Evolutionary conservation across 1,140 invertebrate species (phyloP).

Genomic region (Bombus affinis): DNA sequence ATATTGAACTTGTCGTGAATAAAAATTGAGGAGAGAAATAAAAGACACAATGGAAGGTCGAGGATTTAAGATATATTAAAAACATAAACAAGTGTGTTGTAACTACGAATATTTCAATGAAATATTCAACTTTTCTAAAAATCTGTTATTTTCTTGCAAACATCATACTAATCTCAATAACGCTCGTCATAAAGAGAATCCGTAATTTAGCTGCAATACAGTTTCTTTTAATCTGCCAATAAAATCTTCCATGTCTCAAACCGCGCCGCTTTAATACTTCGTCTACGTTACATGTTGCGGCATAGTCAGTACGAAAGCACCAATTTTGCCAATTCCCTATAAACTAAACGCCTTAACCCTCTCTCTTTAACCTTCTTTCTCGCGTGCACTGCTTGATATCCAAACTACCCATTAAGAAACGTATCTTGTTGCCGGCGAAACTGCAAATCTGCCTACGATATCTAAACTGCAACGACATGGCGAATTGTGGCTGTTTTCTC

Average conservation of each 20-base stretch:
- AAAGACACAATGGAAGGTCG: neutral
- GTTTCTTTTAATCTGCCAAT: neutral
- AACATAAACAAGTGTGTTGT: too few species aligned
- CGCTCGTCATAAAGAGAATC: too few species aligned
- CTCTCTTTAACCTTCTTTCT: too few species aligned
- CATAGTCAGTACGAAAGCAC: too few species aligned
- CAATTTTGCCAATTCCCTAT: neutral
- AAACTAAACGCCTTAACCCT: neutral
- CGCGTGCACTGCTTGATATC: too few species aligned
- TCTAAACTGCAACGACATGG: constrained; percentile 14
- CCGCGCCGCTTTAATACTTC: neutral
- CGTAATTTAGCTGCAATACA: too few species aligned
- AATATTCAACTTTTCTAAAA: too few species aligned
- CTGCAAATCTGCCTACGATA: neutral
- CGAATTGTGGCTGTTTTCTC: constrained; percentile 7
- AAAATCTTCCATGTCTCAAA: neutral
- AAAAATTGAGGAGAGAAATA: neutral
- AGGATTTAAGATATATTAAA: too few species aligned
- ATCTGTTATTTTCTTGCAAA: too few species aligned
- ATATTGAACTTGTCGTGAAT: neutral
- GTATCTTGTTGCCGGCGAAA: neutral
- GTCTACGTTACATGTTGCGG: neutral
- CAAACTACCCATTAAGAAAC: neutral
- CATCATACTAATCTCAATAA: neutral
- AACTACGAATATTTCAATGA: too few species aligned